Percentiles rank a stretch among this genome's conserved stretches.
Conservation (phyloP, 2,797 vertebrate genomes). For the Erethizon dorsatum region DNA sequence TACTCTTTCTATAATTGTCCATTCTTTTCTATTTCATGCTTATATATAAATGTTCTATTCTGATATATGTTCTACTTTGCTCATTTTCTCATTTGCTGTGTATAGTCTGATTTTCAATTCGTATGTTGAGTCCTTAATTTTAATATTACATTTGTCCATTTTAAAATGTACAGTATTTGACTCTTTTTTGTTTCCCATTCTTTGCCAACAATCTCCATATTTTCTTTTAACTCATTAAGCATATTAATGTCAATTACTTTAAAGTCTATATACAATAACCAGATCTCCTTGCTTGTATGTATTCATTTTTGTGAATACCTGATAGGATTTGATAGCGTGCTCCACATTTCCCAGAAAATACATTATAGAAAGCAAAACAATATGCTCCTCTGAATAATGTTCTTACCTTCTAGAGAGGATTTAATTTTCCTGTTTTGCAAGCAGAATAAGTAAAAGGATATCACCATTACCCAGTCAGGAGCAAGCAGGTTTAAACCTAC, state of each 20-base stretch:
- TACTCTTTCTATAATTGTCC: background rate
- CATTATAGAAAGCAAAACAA: background rate
- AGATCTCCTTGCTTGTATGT: background rate
- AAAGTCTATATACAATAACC: background rate
- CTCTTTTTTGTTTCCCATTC: background rate
- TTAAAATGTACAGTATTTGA: constrained; percentile 3
- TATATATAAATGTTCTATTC: background rate
- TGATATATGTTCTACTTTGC: background rate
- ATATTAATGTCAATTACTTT: constrained; percentile 14
- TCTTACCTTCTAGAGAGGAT: background rate
- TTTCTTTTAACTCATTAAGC: background rate
- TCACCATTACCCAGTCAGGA: background rate
- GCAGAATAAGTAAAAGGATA: background rate
- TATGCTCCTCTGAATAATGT: background rate
- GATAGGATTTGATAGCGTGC: background rate
- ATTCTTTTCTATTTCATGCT: background rate
- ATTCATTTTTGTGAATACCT: background rate
- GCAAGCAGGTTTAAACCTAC: background rate
- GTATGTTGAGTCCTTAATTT: background rate
- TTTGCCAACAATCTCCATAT: background rate
- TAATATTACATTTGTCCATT: constrained; percentile 3
- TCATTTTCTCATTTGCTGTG: background rate
- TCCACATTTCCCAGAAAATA: background rate
- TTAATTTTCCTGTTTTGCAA: constrained; percentile 27
- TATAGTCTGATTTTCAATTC: constrained; percentile 9